phyloP scores from a whole-genome alignment of 2,888 invertebrate genomes.

The Trissolcus japonicus region DNA sequence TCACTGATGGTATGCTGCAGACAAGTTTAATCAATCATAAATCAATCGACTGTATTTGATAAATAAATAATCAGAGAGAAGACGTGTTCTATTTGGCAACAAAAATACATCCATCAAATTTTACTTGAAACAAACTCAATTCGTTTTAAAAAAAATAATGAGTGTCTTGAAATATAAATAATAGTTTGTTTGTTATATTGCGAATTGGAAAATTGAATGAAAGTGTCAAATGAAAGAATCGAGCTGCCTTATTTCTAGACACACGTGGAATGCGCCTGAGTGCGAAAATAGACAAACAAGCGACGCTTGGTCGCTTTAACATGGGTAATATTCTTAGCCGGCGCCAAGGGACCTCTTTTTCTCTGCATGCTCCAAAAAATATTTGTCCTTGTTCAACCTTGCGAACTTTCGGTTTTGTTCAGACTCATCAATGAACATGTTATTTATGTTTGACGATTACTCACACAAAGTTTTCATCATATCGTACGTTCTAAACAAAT shows the following conservation, averaged over 20 bases:
- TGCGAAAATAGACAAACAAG: constrained; percentile 58
- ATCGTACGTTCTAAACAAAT: no score
- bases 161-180: no score
- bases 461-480: constrained; percentile 1
- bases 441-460: constrained; percentile 50
- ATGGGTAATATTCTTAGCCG: constrained; percentile 46
- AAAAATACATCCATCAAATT: no score
- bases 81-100: no score
- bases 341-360: constrained; percentile 37
- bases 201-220: constrained; percentile 21
- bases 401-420: background rate
- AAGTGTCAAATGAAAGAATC: constrained; percentile 6
- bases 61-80: no score
- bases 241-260: constrained; percentile 46
- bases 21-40: no score
- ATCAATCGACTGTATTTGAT: no score
- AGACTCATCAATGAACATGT: constrained; percentile 45
- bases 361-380: constrained; percentile 2
- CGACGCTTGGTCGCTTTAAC: constrained; percentile 41
- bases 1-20: no score
- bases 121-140: no score
- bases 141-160: no score
- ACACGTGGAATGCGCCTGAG: constrained; percentile 51
- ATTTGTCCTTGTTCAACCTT: constrained; percentile 5
- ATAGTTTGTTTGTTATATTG: no score